Percentiles rank a stretch among this genome's conserved stretches.
Conservation (phyloP, 1,140 invertebrate genomes). For the Heliconius hewitsoni region DNA sequence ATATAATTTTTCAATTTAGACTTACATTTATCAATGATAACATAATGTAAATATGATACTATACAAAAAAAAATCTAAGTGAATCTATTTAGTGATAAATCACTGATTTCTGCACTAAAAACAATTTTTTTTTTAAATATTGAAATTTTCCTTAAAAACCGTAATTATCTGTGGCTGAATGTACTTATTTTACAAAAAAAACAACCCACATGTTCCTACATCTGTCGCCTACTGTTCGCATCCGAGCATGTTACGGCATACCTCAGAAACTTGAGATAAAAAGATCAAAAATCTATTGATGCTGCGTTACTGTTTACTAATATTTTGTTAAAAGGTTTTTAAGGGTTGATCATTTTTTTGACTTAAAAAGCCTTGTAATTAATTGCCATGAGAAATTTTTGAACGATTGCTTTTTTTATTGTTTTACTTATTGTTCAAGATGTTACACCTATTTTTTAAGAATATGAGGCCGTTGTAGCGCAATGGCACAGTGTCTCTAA, state of each 20-base stretch:
- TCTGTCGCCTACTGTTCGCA: conserved; percentile 32
- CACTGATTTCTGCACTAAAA: too few relatives aligned
- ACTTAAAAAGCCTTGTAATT: background rate
- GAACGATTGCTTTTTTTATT: background rate
- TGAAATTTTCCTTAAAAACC: background rate
- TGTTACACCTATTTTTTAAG: too few relatives aligned
- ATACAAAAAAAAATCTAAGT: too few relatives aligned
- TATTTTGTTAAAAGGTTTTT: conserved; percentile 26
- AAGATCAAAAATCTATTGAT: conserved; percentile 11
- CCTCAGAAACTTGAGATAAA: conserved; percentile 24
- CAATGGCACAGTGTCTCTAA: too few relatives aligned
- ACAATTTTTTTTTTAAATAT: too few relatives aligned
- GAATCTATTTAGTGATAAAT: too few relatives aligned
- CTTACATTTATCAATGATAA: too few relatives aligned
- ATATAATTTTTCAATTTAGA: too few relatives aligned
- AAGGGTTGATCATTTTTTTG: background rate
- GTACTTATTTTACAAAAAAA: conserved; percentile 22
- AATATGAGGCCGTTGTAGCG: too few relatives aligned
- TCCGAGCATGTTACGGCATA: conserved; percentile 24
- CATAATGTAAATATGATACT: too few relatives aligned
- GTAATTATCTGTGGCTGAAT: background rate
- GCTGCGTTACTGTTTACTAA: conserved; percentile 1
- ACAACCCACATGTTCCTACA: conserved; percentile 25
- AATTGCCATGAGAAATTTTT: conserved; percentile 10
- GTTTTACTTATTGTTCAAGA: background rate